These are phyloP conservation scores for Papilio demoleus DNA, from an alignment of 2,888 invertebrate species.

Conservation along the genomic window DNA sequence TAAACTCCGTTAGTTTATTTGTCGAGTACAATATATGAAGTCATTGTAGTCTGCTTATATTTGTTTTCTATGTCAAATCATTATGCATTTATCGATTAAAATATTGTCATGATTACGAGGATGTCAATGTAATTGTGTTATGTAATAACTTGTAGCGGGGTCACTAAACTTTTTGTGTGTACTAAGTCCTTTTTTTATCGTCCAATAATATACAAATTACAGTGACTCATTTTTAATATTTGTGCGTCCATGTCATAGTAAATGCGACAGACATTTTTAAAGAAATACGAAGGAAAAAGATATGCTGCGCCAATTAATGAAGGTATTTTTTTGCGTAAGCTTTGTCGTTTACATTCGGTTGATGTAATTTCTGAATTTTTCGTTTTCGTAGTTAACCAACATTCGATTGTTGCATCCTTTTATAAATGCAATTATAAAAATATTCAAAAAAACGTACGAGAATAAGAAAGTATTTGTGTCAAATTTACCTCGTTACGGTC, in stretches of 20 bases:
- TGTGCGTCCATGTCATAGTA: too few species aligned
- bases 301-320: too few species aligned
- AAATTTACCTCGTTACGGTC: constrained; percentile 14
- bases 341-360: background rate
- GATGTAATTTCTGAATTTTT: background rate
- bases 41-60: too few species aligned
- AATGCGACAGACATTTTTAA: too few species aligned
- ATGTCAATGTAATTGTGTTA: background rate
- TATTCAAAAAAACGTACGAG: background rate
- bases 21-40: too few species aligned
- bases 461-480: constrained; percentile 27
- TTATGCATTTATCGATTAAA: constrained; percentile 26
- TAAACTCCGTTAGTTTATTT: too few species aligned
- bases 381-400: background rate
- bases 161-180: background rate
- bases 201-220: too few species aligned
- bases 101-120: background rate
- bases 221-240: too few species aligned
- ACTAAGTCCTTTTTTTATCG: background rate
- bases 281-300: too few species aligned
- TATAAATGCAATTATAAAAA: constrained; percentile 2
- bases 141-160: background rate
- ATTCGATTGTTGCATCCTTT: background rate
- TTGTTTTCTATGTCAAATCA: constrained; percentile 33
- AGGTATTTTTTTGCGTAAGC: background rate